phyloP scores from a whole-genome alignment of 2,888 invertebrate species.

The Nymphalis urticae region DNA sequence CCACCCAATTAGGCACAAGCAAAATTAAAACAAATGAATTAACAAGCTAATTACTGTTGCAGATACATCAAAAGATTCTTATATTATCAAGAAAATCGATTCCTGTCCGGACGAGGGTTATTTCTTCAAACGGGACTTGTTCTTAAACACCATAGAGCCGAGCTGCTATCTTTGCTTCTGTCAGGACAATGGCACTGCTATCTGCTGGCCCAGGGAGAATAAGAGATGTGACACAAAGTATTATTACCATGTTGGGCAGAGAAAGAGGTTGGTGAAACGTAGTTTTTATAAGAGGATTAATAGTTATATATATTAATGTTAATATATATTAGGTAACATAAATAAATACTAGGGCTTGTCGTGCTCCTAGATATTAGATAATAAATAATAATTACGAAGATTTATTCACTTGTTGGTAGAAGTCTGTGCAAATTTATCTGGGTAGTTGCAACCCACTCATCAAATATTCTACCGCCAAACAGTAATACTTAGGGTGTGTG shows the following conservation, averaged over 20 bases:
- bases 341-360: no score
- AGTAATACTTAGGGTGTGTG: no score
- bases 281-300: no score
- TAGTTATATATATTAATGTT: no score
- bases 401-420: no score
- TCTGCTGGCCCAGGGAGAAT: conserved; percentile 59
- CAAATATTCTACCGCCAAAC: no score
- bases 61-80: conserved; percentile 48
- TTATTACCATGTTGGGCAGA: conserved; percentile 48
- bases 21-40: not conserved
- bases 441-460: no score
- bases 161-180: conserved; percentile 67
- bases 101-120: conserved; percentile 59
- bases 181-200: conserved; percentile 48
- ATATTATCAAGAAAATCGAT: conserved; percentile 44
- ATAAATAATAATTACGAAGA: no score
- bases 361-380: no score
- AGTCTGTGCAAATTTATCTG: no score
- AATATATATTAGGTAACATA: no score
- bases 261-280: conserved; percentile 46
- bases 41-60: conserved; percentile 26
- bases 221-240: conserved; percentile 51
- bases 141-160: conserved; percentile 44
- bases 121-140: conserved; percentile 50
- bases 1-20: no score